A percentile compares a stretch with the other conserved stretches of the same genome.
Conservation (phyloP, 2,888 invertebrate genomes). For the Coecobrya sp. region DNA sequence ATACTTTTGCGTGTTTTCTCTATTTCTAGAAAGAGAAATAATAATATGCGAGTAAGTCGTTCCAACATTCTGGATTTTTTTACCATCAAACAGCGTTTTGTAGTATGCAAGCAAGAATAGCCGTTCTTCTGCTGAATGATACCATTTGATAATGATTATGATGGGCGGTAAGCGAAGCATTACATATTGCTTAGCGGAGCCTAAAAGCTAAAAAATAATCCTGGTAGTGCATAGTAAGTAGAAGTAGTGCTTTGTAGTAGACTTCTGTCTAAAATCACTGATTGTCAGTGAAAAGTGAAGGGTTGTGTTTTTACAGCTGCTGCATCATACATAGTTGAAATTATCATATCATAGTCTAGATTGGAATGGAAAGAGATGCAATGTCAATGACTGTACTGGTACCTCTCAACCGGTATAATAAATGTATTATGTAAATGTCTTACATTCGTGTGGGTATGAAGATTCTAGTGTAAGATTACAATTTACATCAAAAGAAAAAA, state of each 20-base stretch:
- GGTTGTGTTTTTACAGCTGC: constrained; percentile 7
- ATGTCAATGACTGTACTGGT: constrained; percentile 57
- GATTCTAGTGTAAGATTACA: neutral
- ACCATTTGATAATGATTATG: constrained; percentile 49
- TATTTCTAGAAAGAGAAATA: neutral
- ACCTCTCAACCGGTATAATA: neutral
- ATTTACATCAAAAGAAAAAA: neutral
- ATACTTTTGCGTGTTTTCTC: neutral
- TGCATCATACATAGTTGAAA: neutral
- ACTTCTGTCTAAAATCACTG: neutral
- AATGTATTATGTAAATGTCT: constrained; percentile 22
- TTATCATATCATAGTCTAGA: neutral
- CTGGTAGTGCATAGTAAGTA: neutral
- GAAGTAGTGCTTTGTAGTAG: neutral
- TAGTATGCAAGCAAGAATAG: neutral
- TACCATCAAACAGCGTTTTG: neutral
- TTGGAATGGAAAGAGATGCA: neutral
- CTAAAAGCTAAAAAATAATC: constrained; percentile 6
- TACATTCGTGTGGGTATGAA: neutral
- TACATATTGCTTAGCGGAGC: constrained; percentile 37
- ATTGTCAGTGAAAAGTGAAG: neutral
- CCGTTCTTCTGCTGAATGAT: constrained; percentile 52
- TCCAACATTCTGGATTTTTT: constrained; percentile 35
- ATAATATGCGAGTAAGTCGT: neutral
- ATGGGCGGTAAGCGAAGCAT: constrained; percentile 41